Evolutionary conservation across 1,140 invertebrate genomes (phyloP), one percentile per base, ranked within the genome.

Genomic region (Listronotus bonariensis): DNA sequence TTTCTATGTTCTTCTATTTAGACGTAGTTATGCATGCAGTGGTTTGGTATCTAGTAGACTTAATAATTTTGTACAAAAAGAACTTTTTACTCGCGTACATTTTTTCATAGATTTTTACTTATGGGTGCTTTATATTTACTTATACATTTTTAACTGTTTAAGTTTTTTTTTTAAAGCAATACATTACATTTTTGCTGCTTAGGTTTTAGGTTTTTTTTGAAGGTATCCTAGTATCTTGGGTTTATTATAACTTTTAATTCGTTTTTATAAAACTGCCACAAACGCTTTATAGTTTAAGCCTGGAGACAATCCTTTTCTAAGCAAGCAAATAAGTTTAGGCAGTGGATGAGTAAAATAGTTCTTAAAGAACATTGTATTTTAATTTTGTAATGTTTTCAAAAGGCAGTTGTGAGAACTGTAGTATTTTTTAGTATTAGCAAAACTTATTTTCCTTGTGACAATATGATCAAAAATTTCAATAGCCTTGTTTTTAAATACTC

Each of bases 41-140:
- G 61, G 61, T 64, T 55, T 64, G 61, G 61, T 64, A 56, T 54
- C 17, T 62, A 54, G 38, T 48, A 56, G 20, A 40, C 34, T 38
- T 36, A 9, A 36, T 36, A 36, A 45, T 32, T 62, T 62, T 17
- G 15, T 32, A 52, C 17, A 45, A 53, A 54, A 54, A 41, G 45
- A 64, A 38, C 45, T 40, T 62, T 56, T 64, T 56, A 55, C 61
- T 56, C 61, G 14, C 8, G 40, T 20, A 53, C 32, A 14, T 53
- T 36, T 36, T 36, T 36, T n/a, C 15, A 43, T 61, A 32, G 9
- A 61, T 52, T 26, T 52, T 61, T 10, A 40, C 14, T 31, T 52
- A 26, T 36, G 34, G 11, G 34, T 36, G 34, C 11, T 36, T 36
- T 36, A 10, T 36, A 10, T 36, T 36, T 36, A 36, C 34, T 36